Conservation (phyloP, 92 coral and sea anemone species). For the Galaxea fascicularis region DNA sequence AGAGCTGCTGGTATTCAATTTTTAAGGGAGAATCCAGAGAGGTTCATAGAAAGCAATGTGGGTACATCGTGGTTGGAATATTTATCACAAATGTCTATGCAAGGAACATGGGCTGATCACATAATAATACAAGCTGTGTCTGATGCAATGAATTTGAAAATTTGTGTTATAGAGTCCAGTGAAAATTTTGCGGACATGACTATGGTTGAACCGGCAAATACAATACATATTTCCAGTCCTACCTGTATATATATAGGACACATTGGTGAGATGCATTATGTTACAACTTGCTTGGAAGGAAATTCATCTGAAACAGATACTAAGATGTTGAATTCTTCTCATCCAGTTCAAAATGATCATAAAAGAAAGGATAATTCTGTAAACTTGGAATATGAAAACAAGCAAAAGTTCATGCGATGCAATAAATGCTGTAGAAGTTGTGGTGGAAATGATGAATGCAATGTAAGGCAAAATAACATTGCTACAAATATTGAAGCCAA, state of each 20-base stretch:
- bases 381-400: neutral
- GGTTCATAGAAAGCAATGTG: slow-evolving; percentile 65
- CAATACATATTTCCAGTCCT: neutral
- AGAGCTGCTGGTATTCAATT: slow-evolving; percentile 57
- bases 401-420: too few species aligned
- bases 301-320: slow-evolving; percentile 40
- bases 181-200: slow-evolving; percentile 5
- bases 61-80: slow-evolving; percentile 56
- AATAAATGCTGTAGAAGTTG: too few species aligned
- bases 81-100: slow-evolving; percentile 56
- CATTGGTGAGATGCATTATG: neutral
- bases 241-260: neutral
- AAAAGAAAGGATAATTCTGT: neutral
- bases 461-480: neutral
- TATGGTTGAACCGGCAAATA: neutral
- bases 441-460: neutral
- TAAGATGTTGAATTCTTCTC: neutral
- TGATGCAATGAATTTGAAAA: slow-evolving; percentile 58
- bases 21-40: slow-evolving; percentile 62
- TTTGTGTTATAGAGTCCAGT: slow-evolving; percentile 59
- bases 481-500: neutral
- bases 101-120: slow-evolving; percentile 71
- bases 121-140: slow-evolving; percentile 55
- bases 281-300: neutral
- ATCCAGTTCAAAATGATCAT: neutral